Base-by-base conservation (phyloP, 2,888 invertebrate genomes). In the Phengaris arion region DNA sequence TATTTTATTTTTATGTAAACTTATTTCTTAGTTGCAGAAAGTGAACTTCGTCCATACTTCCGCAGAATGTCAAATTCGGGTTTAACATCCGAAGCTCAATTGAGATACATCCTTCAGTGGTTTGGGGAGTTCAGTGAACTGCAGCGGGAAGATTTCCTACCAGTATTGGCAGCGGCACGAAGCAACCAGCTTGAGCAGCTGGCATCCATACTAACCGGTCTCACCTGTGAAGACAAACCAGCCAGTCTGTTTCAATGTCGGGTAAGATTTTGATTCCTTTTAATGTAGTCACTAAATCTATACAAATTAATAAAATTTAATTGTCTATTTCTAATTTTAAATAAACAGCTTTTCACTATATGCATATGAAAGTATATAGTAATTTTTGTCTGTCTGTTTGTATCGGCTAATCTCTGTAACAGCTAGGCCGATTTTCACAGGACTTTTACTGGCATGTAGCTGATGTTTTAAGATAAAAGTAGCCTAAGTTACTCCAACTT, bases 121-220 rank as follows among this genome's bases (percentile, higher is more conserved):
- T 98, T 98, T 84, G 95, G 95, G 83, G 97, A 98, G 89, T 98
- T 97, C 95, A 97, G 97, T 85, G 98, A 98, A 85, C 94, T 98
- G 87, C 98, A 98, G 86, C 94, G 97, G 76, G 96, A 96, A 77
- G 98, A 98, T 86, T 98, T 98, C 87, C 86, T 97, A 78, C 96
- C 96, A 0, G 94, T 97, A 77, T 89, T 98, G 68, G 95, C 96
- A 52, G 94, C 94, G 6, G 93, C 94, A 10, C 94, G 94, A 22
- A 93, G 94, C 12, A 94, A 94, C 75, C 95, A 96, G 81, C 95
- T 97, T 3, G 97, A 97, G 83, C 97, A 97, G 74, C 94, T 97
- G 57, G 95, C 96, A 48, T 94, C 95, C 68, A 94, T 95, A 13
- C 90, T 97, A 80, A 95, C 96, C 35, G 94, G 94, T 79, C 91